Conservation (phyloP, 1,140 invertebrate genomes). For the Drosophila subpulchrella region DNA sequence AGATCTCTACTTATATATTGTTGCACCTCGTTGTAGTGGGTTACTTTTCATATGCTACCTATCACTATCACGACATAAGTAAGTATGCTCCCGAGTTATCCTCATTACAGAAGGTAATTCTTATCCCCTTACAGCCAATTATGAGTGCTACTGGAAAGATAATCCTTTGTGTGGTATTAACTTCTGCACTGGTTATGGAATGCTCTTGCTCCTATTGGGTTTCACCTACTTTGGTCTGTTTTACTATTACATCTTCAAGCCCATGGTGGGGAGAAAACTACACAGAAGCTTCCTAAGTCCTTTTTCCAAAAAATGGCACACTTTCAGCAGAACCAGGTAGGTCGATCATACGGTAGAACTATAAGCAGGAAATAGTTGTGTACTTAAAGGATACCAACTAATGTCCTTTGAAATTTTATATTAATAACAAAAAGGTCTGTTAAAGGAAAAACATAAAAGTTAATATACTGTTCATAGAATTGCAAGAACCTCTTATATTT, state of each 20-base stretch:
- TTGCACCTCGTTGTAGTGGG: constrained; percentile 53
- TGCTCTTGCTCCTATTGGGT: constrained; percentile 88
- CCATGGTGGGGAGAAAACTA: constrained; percentile 85
- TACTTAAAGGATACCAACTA: no score
- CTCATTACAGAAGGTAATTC: no score
- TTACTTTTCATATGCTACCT: constrained; percentile 77
- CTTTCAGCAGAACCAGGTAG: constrained; percentile 67
- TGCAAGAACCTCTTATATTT: no score
- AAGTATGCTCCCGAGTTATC: constrained; percentile 8
- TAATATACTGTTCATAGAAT: no score
- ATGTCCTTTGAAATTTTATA: no score
- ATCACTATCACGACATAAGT: constrained; percentile 72
- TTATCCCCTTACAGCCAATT: constrained; percentile 12
- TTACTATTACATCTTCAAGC: constrained; percentile 89
- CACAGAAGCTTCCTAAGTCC: constrained; percentile 60
- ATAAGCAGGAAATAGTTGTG: no score
- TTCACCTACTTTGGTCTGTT: constrained; percentile 88
- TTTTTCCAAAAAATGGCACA: constrained; percentile 72
- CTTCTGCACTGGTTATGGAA: constrained; percentile 90
- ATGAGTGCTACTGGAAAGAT: constrained; percentile 24
- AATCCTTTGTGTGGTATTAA: constrained; percentile 61
- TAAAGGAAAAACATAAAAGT: no score
- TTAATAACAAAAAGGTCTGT: no score
- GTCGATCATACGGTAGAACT: not conserved
- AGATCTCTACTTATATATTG: constrained; percentile 25